Conservation (phyloP, 2,113 vertebrate species). For the Prietella phreatophila region DNA sequence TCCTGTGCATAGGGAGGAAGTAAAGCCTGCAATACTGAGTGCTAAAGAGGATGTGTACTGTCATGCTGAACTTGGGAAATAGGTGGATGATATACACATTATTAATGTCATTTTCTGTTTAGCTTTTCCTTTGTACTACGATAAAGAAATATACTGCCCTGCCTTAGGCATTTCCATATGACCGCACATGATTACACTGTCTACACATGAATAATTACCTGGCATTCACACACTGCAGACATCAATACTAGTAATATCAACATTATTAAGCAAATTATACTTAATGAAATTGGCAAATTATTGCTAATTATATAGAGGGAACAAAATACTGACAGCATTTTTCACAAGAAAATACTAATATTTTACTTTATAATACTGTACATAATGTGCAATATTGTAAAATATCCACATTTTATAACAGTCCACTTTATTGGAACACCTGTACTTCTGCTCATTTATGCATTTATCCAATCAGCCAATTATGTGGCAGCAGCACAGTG, state of each 20-base stretch:
- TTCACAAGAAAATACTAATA: neutral
- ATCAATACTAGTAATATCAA: neutral
- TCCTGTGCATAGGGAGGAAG: conserved; percentile 13
- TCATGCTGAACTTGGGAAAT: neutral
- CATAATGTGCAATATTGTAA: too few relatives aligned
- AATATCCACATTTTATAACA: too few relatives aligned
- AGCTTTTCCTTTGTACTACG: neutral
- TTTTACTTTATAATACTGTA: neutral
- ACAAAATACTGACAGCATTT: neutral
- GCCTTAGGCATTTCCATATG: neutral
- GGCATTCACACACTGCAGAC: neutral
- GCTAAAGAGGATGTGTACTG: neutral
- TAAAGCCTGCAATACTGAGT: neutral
- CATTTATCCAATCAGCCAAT: too few relatives aligned
- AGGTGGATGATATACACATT: neutral
- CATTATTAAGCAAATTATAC: neutral
- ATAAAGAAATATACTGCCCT: neutral
- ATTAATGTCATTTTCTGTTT: neutral
- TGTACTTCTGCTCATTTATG: too few relatives aligned
- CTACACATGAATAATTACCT: neutral
- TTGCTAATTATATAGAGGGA: neutral
- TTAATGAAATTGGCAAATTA: neutral
- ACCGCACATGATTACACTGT: neutral
- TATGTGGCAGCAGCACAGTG: too few relatives aligned
- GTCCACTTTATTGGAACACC: too few relatives aligned